Conservation (phyloP, 2,888 invertebrate genomes). For the Chymomyza caudatula region DNA sequence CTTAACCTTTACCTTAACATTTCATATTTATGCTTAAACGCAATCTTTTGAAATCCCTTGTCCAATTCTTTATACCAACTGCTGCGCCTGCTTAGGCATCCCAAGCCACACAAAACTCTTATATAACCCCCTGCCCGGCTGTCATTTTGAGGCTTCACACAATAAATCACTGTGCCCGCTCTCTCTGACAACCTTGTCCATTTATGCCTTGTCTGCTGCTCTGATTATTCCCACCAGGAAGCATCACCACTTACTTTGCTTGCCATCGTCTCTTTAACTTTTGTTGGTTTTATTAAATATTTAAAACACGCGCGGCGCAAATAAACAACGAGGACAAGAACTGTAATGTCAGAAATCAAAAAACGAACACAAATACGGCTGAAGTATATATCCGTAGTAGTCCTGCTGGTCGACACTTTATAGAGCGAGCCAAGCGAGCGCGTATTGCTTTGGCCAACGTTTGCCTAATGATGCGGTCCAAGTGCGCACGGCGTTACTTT, state of each 20-base stretch:
- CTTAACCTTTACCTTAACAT: neutral
- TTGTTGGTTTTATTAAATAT: slow-evolving; percentile 31
- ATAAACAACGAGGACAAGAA: slow-evolving; percentile 1
- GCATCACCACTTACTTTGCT: slow-evolving; percentile 72
- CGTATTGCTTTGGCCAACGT: slow-evolving; percentile 16
- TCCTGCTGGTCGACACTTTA: slow-evolving; percentile 36
- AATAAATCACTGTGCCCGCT: neutral
- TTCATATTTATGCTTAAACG: neutral
- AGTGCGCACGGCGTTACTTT: slow-evolving; percentile 47
- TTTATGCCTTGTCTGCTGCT: neutral
- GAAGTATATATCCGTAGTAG: slow-evolving; percentile 1
- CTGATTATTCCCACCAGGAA: neutral
- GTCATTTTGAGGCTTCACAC: neutral
- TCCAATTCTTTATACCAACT: neutral
- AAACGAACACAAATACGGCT: neutral
- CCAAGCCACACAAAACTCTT: too few relatives aligned
- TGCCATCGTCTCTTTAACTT: slow-evolving; percentile 51
- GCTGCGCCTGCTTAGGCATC: too few relatives aligned
- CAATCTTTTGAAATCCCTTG: neutral
- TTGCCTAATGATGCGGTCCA: slow-evolving; percentile 60
- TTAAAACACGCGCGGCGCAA: slow-evolving; percentile 30
- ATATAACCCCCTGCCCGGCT: neutral
- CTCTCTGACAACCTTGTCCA: neutral
- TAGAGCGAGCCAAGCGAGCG: slow-evolving; percentile 25
- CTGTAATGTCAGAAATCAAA: neutral